Evolutionary conservation across 2,797 vertebrate species (phyloP).

Genomic region (Bovichtus diacanthus): DNA sequence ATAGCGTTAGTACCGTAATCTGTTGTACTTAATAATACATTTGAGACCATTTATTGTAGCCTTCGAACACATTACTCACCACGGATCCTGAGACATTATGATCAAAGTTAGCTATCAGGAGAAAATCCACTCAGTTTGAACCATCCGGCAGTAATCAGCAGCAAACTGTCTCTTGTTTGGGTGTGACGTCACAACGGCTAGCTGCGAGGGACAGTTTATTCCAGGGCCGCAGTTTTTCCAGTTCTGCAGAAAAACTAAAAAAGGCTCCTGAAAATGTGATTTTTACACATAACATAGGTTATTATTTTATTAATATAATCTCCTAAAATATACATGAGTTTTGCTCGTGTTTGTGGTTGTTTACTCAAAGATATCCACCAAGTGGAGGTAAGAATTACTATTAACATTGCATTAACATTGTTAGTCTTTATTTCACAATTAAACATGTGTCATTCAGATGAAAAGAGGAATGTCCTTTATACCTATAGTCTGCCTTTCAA

Average conservation of each 20-base stretch:
- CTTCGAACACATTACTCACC: conserved; percentile 62
- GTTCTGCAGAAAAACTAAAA: conserved; percentile 44
- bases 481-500: neutral
- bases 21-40: neutral
- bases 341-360: neutral
- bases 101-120: neutral
- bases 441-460: neutral
- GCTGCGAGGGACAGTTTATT: conserved; percentile 20
- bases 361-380: neutral
- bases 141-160: conserved; percentile 32
- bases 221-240: neutral
- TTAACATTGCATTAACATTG: neutral
- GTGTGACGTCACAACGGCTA: conserved; percentile 71
- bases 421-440: no score
- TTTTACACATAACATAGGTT: no score
- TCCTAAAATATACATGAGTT: neutral
- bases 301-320: neutral
- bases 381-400: neutral
- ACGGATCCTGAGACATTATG: conserved; percentile 81
- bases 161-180: conserved; percentile 70
- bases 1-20: neutral
- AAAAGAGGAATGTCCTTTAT: neutral
- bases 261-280: no score
- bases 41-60: no score
- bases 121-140: conserved; percentile 28